Percentiles rank a stretch among this genome's conserved stretches.
phyloP scores from a whole-genome alignment of 2,113 vertebrate genomes.

The Brienomyrus brachyistius region DNA sequence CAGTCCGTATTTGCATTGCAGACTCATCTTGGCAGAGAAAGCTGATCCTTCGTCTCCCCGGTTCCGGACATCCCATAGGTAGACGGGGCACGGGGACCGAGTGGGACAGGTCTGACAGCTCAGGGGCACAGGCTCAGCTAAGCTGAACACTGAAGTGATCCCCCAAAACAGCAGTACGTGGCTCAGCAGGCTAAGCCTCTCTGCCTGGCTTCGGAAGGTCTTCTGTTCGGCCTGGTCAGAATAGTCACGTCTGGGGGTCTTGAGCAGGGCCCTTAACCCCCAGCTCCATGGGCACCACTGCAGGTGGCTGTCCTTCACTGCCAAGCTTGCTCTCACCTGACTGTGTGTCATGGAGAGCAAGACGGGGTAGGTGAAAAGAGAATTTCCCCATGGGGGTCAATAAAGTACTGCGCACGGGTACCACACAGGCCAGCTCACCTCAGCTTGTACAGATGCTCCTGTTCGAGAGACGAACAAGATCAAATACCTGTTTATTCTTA shows the following conservation, averaged over 20 bases:
- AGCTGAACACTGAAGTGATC: background rate
- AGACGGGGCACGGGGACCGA: background rate
- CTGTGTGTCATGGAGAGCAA: background rate
- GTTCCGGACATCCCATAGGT: slow-evolving; percentile 26
- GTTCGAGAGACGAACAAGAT: background rate
- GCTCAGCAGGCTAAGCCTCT: background rate
- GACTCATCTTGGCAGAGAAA: slow-evolving; percentile 47
- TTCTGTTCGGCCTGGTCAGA: background rate
- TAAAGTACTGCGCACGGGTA: background rate
- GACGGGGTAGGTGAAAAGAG: background rate
- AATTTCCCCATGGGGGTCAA: background rate
- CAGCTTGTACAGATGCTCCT: background rate
- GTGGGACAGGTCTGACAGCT: background rate
- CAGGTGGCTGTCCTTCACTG: background rate
- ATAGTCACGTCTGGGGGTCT: background rate
- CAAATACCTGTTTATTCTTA: background rate
- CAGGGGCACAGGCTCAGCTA: background rate
- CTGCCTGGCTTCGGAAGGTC: background rate
- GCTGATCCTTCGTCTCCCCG: background rate
- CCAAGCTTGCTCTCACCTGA: background rate
- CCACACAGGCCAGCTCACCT: background rate
- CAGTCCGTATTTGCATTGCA: slow-evolving; percentile 39
- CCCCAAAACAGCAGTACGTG: background rate
- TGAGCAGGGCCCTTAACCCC: background rate
- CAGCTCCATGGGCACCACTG: background rate